These are phyloP conservation scores for Microplitis manilae DNA, from an alignment of 2,888 invertebrate species.

Conservation along the genomic window DNA sequence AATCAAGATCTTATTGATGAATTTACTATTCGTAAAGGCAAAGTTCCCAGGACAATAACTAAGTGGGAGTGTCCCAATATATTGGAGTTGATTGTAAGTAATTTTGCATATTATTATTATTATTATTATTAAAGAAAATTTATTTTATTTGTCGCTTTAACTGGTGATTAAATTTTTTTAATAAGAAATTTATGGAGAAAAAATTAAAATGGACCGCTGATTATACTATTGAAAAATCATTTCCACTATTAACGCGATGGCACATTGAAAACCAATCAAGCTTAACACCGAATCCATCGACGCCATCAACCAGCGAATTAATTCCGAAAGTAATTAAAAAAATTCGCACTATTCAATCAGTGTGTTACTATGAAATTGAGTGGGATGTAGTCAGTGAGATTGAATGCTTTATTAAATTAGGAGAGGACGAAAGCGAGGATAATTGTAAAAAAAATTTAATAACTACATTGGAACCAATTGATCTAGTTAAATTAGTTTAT, in stretches of 20 bases:
- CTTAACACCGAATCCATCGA: constrained; percentile 51
- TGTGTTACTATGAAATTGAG: constrained; percentile 81
- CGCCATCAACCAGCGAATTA: constrained; percentile 63
- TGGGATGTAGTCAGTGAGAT: constrained; percentile 80
- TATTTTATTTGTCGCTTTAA: constrained; percentile 31
- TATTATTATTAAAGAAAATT: background rate
- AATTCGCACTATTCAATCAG: constrained; percentile 74
- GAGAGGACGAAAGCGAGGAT: constrained; percentile 47
- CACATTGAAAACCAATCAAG: constrained; percentile 75
- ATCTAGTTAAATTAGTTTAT: constrained; percentile 77
- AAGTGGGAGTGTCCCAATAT: constrained; percentile 80
- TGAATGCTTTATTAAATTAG: constrained; percentile 69
- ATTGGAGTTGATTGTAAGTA: constrained; percentile 79
- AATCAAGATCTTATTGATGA: constrained; percentile 83
- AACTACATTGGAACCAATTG: constrained; percentile 80
- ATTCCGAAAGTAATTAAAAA: constrained; percentile 75
- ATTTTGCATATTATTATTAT: constrained; percentile 20
- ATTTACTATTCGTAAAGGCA: constrained; percentile 76
- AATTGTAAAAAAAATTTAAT: constrained; percentile 71
- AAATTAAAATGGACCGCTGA: constrained; percentile 83
- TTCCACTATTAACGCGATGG: constrained; percentile 85
- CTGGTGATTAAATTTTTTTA: constrained; percentile 7
- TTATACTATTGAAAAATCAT: constrained; percentile 84
- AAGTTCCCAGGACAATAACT: constrained; percentile 73
- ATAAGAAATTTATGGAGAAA: constrained; percentile 77